Evolutionary conservation across 2,113 vertebrate genomes (phyloP).

Genomic region (Campylomormyrus tamandua): DNA sequence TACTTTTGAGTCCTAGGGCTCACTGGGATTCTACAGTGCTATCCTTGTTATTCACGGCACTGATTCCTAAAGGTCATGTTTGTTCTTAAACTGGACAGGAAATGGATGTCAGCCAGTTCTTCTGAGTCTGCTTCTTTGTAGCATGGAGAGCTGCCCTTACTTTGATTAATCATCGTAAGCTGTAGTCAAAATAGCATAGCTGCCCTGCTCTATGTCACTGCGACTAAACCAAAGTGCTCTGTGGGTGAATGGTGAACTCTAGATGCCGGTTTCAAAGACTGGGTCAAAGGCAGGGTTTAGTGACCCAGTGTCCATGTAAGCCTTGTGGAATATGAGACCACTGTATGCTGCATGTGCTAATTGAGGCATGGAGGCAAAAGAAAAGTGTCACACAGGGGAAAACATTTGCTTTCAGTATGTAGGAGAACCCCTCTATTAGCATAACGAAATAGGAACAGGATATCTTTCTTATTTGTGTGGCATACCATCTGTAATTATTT

Average conservation of each 20-base stretch:
- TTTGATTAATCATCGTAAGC: background rate
- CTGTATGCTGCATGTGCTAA: background rate
- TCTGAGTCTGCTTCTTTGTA: background rate
- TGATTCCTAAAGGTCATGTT: background rate
- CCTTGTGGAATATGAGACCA: background rate
- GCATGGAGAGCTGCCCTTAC: background rate
- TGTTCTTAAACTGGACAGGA: background rate
- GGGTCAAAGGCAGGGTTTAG: background rate
- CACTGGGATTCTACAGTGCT: background rate
- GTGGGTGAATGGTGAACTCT: background rate
- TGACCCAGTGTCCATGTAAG: background rate
- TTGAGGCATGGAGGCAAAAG: background rate
- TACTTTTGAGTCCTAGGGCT: background rate
- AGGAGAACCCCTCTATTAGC: background rate
- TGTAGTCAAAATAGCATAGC: background rate
- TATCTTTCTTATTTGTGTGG: background rate
- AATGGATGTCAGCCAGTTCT: background rate
- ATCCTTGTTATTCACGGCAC: background rate
- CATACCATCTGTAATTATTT: background rate
- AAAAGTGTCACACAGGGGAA: background rate
- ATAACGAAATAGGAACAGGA: background rate
- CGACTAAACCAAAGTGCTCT: background rate
- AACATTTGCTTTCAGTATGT: background rate
- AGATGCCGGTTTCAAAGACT: background rate
- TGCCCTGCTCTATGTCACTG: background rate